A percentile compares a stretch with the other conserved stretches of the same genome.
Conservation (phyloP, 2,113 vertebrate species). For the Embiotoca jacksoni region DNA sequence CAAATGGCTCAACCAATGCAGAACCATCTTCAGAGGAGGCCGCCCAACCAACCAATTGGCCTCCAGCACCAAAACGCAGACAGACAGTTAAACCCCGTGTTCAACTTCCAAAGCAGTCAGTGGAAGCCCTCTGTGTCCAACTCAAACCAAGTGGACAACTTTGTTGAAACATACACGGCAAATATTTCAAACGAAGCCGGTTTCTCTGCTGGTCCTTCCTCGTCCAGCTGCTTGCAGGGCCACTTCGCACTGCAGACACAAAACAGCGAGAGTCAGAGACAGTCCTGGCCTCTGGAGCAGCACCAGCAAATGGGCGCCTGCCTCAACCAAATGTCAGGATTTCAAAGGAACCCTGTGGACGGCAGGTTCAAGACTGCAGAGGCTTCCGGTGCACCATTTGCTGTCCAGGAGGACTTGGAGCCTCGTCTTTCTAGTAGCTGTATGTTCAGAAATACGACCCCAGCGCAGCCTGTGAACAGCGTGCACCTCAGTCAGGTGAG, state of each 20-base stretch:
- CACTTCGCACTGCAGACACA: slow-evolving; percentile 57
- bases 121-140: slow-evolving; percentile 52
- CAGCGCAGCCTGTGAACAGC: slow-evolving; percentile 10
- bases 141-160: slow-evolving; percentile 21
- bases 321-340: slow-evolving; percentile 12
- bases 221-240: slow-evolving; percentile 47
- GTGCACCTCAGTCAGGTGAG: slow-evolving; percentile 25
- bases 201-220: background rate
- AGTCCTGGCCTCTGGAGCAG: slow-evolving; percentile 53
- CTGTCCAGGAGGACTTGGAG: slow-evolving; percentile 22
- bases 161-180: slow-evolving; percentile 24
- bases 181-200: slow-evolving; percentile 57
- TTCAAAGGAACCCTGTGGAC: slow-evolving; percentile 9
- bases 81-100: slow-evolving; percentile 13
- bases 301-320: slow-evolving; percentile 32
- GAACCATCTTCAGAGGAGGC: background rate
- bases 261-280: slow-evolving; percentile 30
- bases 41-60: slow-evolving; percentile 15
- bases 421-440: slow-evolving; percentile 17
- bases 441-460: slow-evolving; percentile 52
- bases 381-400: slow-evolving; percentile 23
- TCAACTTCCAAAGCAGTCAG: slow-evolving; percentile 44
- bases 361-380: slow-evolving; percentile 40
- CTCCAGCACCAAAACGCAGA: slow-evolving; percentile 41
- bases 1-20: slow-evolving; percentile 45